These are phyloP conservation scores for Clarias fuscus DNA, from an alignment of 2,797 vertebrate genomes.

Conservation along the genomic window DNA sequence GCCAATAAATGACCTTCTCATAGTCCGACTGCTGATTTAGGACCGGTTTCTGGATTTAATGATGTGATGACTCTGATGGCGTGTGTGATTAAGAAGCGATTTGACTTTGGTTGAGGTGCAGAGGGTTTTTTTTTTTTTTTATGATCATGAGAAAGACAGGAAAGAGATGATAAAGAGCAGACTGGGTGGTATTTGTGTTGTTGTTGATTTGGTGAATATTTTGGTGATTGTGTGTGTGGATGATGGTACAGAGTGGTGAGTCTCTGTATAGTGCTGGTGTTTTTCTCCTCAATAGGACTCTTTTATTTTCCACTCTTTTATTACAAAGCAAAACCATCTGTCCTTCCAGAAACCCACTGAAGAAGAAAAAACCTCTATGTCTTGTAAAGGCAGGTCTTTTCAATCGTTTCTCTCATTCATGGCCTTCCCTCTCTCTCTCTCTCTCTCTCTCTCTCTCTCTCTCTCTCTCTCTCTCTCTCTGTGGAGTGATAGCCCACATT, in stretches of 20 bases:
- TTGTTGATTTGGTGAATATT: too few species aligned
- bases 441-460: constrained; percentile 6
- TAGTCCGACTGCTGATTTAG: background rate
- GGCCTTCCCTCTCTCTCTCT: background rate
- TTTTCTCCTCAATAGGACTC: constrained; percentile 52
- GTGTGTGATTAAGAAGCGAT: background rate
- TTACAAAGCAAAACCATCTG: constrained; percentile 52
- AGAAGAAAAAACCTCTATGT: constrained; percentile 48
- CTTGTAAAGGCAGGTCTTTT: constrained; percentile 56
- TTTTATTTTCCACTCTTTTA: constrained; percentile 52
- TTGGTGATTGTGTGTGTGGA: background rate
- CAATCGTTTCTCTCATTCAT: background rate
- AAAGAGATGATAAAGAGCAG: background rate
- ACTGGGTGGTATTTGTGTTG: background rate
- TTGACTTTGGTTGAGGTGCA: background rate
- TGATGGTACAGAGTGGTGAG: constrained; percentile 16
- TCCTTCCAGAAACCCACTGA: constrained; percentile 44
- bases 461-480: constrained; percentile 17
- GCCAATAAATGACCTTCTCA: background rate
- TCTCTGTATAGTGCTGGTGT: background rate
- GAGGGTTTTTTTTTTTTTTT: background rate
- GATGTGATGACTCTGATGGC: background rate
- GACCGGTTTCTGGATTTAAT: background rate
- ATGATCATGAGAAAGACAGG: background rate
- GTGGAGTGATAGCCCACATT: constrained; percentile 53